These are phyloP conservation scores for Entelurus aequoreus DNA, from an alignment of 2,113 vertebrate species.

Conservation along the genomic window DNA sequence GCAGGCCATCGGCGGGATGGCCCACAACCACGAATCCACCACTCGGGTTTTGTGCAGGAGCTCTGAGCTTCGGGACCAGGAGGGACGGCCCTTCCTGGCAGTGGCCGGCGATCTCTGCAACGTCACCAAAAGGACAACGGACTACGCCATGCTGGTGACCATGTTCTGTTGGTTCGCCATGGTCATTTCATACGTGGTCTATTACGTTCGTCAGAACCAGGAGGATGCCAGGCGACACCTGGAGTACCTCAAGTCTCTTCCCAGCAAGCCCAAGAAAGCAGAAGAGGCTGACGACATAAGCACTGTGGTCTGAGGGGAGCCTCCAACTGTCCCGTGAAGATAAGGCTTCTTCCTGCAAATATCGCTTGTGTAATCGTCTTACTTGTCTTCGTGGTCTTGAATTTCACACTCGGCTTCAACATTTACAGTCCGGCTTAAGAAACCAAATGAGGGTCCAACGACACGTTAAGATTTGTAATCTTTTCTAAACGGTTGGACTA, in stretches of 20 bases:
- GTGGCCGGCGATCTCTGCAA: slow-evolving; percentile 93
- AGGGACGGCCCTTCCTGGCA: slow-evolving; percentile 85
- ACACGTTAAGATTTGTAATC: too few species aligned
- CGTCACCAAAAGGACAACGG: slow-evolving; percentile 93
- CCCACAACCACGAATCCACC: slow-evolving; percentile 88
- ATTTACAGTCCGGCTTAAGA: too few species aligned
- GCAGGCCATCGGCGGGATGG: slow-evolving; percentile 92
- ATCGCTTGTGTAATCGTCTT: too few species aligned
- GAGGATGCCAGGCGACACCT: slow-evolving; percentile 95
- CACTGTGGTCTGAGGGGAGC: slow-evolving; percentile 85
- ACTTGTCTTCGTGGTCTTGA: too few species aligned
- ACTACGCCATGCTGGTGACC: slow-evolving; percentile 98
- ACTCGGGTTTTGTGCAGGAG: slow-evolving; percentile 91
- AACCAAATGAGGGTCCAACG: too few species aligned
- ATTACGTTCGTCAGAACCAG: slow-evolving; percentile 97
- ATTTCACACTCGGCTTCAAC: too few species aligned
- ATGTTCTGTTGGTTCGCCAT: slow-evolving; percentile 99
- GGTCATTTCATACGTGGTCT: slow-evolving; percentile 98
- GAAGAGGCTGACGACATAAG: slow-evolving; percentile 94
- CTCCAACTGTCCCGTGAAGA: too few species aligned
- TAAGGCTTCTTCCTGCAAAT: too few species aligned
- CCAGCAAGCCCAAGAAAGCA: slow-evolving; percentile 97
- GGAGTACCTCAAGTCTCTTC: slow-evolving; percentile 99
- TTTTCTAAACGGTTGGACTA: too few species aligned
- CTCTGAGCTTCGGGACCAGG: slow-evolving; percentile 86